A percentile compares a stretch with the other conserved stretches of the same genome.
phyloP scores from a whole-genome alignment of 2,797 vertebrate genomes.

The Alcedo atthis region DNA sequence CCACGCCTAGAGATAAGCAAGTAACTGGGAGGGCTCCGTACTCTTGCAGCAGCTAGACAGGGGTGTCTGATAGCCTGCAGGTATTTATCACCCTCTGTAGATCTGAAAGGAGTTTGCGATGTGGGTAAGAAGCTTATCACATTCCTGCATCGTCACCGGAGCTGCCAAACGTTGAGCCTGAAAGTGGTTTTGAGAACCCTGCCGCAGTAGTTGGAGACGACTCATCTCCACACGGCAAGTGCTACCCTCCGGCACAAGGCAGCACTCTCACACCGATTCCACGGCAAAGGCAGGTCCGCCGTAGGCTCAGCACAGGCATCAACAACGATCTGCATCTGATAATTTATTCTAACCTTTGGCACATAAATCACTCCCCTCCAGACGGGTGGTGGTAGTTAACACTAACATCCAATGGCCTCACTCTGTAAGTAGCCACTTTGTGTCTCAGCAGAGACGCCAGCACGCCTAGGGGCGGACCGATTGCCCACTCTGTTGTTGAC shows the following conservation, averaged over 20 bases:
- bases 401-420: too few relatives aligned
- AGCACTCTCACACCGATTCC: not conserved
- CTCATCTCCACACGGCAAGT: not conserved
- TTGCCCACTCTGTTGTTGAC: not conserved
- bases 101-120: not conserved
- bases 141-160: not conserved
- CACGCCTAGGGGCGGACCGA: not conserved
- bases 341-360: not conserved
- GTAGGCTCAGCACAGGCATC: not conserved
- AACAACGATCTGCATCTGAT: not conserved
- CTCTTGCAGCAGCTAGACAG: not conserved
- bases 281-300: not conserved
- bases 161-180: not conserved
- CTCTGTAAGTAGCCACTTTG: not conserved
- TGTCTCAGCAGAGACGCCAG: not conserved
- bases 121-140: not conserved
- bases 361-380: not conserved
- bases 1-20: not conserved
- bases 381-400: not conserved
- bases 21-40: not conserved
- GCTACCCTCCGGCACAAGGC: not conserved
- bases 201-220: not conserved
- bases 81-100: not conserved
- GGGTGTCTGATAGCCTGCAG: not conserved
- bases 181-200: not conserved